Evolutionary conservation across 2,888 invertebrate species (phyloP).

Genomic region (Scelioninae gen. 1): DNA sequence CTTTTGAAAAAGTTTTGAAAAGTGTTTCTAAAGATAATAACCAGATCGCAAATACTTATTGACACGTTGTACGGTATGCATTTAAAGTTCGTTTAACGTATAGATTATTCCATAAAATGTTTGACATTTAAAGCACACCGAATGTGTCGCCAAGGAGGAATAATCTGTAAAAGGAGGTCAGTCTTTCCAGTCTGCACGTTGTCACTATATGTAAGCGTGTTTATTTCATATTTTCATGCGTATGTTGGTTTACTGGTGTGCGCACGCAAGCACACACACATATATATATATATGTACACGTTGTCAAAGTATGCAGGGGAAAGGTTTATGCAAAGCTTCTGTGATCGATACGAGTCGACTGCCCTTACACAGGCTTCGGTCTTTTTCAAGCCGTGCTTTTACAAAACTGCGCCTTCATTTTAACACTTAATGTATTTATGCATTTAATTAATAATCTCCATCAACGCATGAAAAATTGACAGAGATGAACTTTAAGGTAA

Average conservation of each 20-base stretch:
- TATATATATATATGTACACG: slow-evolving; percentile 31
- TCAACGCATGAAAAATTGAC: slow-evolving; percentile 56
- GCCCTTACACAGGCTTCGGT: slow-evolving; percentile 75
- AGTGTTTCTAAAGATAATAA: neutral
- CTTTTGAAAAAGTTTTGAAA: neutral
- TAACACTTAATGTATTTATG: slow-evolving; percentile 61
- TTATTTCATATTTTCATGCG: slow-evolving; percentile 60
- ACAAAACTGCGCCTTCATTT: slow-evolving; percentile 43
- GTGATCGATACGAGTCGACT: slow-evolving; percentile 78
- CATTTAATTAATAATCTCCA: slow-evolving; percentile 46
- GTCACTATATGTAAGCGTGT: slow-evolving; percentile 49
- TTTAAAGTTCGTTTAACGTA: slow-evolving; percentile 8
- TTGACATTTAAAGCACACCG: slow-evolving; percentile 44
- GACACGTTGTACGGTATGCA: neutral
- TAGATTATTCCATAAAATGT: slow-evolving; percentile 35
- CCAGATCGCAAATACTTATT: neutral
- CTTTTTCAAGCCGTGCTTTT: slow-evolving; percentile 73
- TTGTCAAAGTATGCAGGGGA: slow-evolving; percentile 69
- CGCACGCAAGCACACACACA: slow-evolving; percentile 56
- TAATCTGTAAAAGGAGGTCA: slow-evolving; percentile 75
- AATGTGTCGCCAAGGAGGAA: slow-evolving; percentile 56
- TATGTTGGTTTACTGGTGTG: slow-evolving; percentile 27
- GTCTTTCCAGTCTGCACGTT: slow-evolving; percentile 53
- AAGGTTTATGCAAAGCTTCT: slow-evolving; percentile 77
- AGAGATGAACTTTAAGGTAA: slow-evolving; percentile 36